Base-by-base conservation (phyloP, 2,888 invertebrate species). In the Athalia cordata region DNA sequence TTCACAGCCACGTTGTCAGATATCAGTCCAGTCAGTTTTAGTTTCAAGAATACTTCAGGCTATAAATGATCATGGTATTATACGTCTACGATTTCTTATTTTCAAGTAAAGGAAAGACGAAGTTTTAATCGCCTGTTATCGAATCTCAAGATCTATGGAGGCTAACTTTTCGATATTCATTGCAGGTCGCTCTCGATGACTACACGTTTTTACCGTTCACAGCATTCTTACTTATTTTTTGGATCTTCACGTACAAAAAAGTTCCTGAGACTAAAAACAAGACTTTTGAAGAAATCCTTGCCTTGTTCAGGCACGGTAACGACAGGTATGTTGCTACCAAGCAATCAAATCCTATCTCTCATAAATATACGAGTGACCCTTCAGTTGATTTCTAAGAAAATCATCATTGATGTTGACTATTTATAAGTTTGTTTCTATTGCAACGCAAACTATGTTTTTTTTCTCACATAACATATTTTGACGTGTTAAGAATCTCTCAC, bases 191-290 rank as follows among this genome's bases (percentile, higher is more conserved):
- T 87, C 93, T 98, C 92, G 97, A 96, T 91, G 97, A 98, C 93
- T 99, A 98, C 93, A 97, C 98, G 91, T 99, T 99, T 94, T 96
- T 99, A 93, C 97, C 98, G 91, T 99, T 99, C 94, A 98, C 98
- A 92, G 96, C 95, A 91, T 95, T 98, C 92, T 94, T 99, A 92
- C 97, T 97, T 89, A 94, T 98, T 92, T 99, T 98, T 94, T 98
- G 98, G 97, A 95, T 97, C 92, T 99, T 99, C 94, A 98, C 98
- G 83, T 99, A 97, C 92, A 97, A 97, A 92, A 98, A 96, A 93
- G 98, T 99, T 91, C 99, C 99, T 90, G 99, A 99, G 94, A 99
- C 99, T 86, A 99, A 98, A 93, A 98, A 98, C 92, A 97, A 97
- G 92, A 96, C 96, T 90, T 97, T 98, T 91, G 98, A 98, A 93